A percentile compares a stretch with the other conserved stretches of the same genome.
Conservation (phyloP, 2,113 vertebrate genomes). For the Phalacrocorax aristotelis region DNA sequence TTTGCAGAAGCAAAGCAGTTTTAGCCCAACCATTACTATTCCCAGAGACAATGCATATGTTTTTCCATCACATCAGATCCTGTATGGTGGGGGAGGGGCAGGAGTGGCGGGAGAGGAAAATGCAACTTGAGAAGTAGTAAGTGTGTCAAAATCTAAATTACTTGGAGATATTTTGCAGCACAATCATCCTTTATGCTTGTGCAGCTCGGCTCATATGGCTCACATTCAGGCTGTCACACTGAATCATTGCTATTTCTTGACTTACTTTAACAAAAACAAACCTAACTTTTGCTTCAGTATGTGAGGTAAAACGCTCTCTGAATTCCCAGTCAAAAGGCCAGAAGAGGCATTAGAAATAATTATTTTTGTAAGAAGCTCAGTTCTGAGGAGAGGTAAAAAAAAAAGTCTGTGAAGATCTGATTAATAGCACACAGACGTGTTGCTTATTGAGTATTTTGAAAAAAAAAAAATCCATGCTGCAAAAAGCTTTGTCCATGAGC, state of each 20-base stretch:
- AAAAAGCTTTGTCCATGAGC: slow-evolving; percentile 13
- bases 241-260: slow-evolving; percentile 61
- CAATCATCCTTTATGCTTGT: slow-evolving; percentile 49
- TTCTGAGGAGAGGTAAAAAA: neutral
- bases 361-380: neutral
- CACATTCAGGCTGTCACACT: slow-evolving; percentile 63
- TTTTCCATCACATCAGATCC: slow-evolving; percentile 46
- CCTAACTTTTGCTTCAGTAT: neutral
- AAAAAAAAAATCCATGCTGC: neutral
- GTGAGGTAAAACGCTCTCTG: neutral
- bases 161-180: slow-evolving; percentile 39
- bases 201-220: slow-evolving; percentile 52
- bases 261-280: slow-evolving; percentile 59
- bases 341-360: neutral
- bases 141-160: slow-evolving; percentile 47
- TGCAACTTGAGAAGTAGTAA: slow-evolving; percentile 37
- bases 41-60: slow-evolving; percentile 31
- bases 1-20: neutral
- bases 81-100: slow-evolving; percentile 2
- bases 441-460: neutral
- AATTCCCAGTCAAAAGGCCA: slow-evolving; percentile 33
- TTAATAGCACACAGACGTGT: neutral
- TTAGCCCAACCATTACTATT: neutral
- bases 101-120: neutral
- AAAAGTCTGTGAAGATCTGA: neutral